phyloP scores from a whole-genome alignment of 2,797 vertebrate genomes.

The Muscicapa comitata region DNA sequence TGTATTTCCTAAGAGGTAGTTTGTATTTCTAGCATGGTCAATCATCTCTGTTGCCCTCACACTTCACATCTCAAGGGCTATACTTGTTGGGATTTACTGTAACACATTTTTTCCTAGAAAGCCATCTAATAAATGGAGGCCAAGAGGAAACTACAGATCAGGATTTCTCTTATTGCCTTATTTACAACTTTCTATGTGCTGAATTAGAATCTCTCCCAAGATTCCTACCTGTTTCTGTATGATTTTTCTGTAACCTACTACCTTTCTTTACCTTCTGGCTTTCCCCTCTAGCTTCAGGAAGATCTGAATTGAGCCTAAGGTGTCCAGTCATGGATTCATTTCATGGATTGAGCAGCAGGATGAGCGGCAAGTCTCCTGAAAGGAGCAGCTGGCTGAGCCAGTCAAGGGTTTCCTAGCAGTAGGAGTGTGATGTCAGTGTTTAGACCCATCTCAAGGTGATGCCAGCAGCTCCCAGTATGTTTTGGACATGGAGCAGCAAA shows the following conservation, averaged over 20 bases:
- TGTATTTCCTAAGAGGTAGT: not conserved
- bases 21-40: not conserved
- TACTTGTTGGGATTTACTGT: not conserved
- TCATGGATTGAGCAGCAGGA: not conserved
- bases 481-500: not conserved
- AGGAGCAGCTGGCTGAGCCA: not conserved
- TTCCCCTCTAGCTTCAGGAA: not conserved
- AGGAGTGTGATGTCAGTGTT: accelerated
- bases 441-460: not conserved
- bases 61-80: not conserved
- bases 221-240: not conserved
- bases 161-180: not conserved
- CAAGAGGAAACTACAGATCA: not conserved
- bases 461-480: accelerated
- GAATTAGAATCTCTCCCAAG: not conserved
- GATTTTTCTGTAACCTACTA: not conserved
- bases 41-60: not conserved
- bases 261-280: not conserved
- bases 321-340: not conserved
- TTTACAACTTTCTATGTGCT: not conserved
- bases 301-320: not conserved
- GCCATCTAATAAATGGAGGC: not conserved
- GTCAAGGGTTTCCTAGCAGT: not conserved
- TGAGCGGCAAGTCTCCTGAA: not conserved
- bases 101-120: not conserved